Evolutionary conservation across 2,888 invertebrate genomes (phyloP).

Genomic region (Thereva nobilitata): DNA sequence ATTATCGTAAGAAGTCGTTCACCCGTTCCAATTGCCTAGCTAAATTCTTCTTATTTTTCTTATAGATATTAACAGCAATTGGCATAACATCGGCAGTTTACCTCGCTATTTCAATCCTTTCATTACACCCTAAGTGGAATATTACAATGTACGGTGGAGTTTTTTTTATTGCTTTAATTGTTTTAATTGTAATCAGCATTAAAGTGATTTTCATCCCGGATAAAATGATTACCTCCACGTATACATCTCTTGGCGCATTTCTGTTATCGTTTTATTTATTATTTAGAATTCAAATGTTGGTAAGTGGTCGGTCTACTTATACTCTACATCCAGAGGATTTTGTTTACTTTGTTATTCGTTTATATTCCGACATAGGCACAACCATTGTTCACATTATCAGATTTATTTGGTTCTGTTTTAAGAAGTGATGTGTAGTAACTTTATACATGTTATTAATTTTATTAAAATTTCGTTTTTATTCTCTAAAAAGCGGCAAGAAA

Average conservation of each 20-base stretch:
- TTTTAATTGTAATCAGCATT: constrained; percentile 75
- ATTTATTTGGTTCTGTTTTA: background rate
- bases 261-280: constrained; percentile 35
- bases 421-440: no score
- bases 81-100: no score
- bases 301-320: constrained; percentile 72
- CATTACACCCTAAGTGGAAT: constrained; percentile 56
- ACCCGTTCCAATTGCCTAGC: no score
- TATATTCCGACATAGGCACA: constrained; percentile 82
- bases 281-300: constrained; percentile 34
- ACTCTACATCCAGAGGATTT: constrained; percentile 86
- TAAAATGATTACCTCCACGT: constrained; percentile 68
- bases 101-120: no score
- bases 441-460: no score
- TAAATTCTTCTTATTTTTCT: no score
- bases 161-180: constrained; percentile 70
- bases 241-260: constrained; percentile 75
- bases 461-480: no score
- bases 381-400: constrained; percentile 81
- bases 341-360: constrained; percentile 82
- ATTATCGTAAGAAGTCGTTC: no score
- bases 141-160: constrained; percentile 75
- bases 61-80: no score
- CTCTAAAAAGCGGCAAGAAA: no score
- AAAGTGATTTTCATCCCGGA: constrained; percentile 63